These are phyloP conservation scores for Zosterops hypoxanthus DNA, from an alignment of 2,113 vertebrate genomes.

Conservation along the genomic window DNA sequence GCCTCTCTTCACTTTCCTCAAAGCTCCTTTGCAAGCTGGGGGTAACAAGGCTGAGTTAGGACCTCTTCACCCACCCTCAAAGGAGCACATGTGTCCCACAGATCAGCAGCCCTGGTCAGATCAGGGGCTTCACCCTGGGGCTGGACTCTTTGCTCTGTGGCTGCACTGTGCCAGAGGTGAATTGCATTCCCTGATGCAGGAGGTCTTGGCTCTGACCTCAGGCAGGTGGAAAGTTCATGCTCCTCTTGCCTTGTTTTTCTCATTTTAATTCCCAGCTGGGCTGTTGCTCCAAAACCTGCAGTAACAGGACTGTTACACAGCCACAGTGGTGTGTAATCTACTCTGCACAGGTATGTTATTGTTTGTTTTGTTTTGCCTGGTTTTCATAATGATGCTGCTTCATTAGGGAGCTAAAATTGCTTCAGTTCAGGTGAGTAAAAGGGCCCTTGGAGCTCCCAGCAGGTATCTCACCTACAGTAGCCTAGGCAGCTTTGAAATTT, in stretches of 20 bases:
- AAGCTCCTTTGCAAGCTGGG: neutral
- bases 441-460: neutral
- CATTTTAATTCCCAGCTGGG: neutral
- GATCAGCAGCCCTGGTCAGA: accelerated
- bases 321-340: neutral
- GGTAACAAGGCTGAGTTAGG: neutral
- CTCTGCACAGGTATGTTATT: neutral
- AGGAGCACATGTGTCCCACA: neutral
- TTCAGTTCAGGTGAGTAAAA: neutral
- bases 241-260: neutral
- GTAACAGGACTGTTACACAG: neutral
- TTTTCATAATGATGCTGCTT: neutral
- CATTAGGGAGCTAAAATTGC: neutral
- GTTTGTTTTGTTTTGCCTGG: neutral
- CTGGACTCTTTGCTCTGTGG: neutral
- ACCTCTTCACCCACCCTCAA: accelerated
- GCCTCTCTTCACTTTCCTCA: neutral
- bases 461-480: neutral
- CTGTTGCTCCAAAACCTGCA: neutral
- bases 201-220: neutral
- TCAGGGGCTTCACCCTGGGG: neutral
- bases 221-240: neutral
- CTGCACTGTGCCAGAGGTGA: neutral
- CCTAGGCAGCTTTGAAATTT: neutral
- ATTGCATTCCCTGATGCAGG: neutral